phyloP scores from a whole-genome alignment of 1,140 invertebrate genomes.

The Lordiphosa mommai region DNA sequence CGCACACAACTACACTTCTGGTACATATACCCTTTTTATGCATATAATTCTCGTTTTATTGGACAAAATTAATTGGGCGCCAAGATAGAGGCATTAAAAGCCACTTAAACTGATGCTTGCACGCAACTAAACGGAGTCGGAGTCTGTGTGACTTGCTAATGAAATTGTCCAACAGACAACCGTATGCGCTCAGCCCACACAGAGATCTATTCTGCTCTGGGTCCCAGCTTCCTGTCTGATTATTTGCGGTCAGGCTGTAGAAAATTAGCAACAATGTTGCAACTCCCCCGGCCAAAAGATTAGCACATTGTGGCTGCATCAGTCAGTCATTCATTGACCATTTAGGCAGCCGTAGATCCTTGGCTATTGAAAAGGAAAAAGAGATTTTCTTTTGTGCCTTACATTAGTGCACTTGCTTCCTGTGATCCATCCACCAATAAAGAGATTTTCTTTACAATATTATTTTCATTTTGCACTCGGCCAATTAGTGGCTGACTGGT shows the following conservation, averaged over 20 bases:
- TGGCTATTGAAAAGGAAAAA: slow-evolving; percentile 38
- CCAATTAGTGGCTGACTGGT: slow-evolving; percentile 56
- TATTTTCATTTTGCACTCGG: background rate
- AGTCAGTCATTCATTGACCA: too few species aligned
- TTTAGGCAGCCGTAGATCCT: slow-evolving; percentile 60
- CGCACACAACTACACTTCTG: background rate
- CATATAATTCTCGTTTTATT: slow-evolving; percentile 74
- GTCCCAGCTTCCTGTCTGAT: slow-evolving; percentile 61
- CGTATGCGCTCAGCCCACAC: slow-evolving; percentile 28
- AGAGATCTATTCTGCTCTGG: slow-evolving; percentile 1
- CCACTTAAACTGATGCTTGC: slow-evolving; percentile 46
- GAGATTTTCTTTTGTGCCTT: slow-evolving; percentile 25
- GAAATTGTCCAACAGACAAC: slow-evolving; percentile 52
- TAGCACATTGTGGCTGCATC: slow-evolving; percentile 31
- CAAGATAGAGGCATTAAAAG: slow-evolving; percentile 77
- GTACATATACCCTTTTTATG: slow-evolving; percentile 45
- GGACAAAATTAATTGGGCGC: slow-evolving; percentile 75
- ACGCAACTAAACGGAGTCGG: slow-evolving; percentile 29
- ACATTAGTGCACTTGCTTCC: slow-evolving; percentile 55
- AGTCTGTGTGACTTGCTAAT: slow-evolving; percentile 44
- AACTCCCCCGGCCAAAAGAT: slow-evolving; percentile 21
- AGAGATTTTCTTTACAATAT: slow-evolving; percentile 48
- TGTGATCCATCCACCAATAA: slow-evolving; percentile 58
- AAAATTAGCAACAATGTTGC: slow-evolving; percentile 67
- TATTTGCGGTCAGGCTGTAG: slow-evolving; percentile 67